A percentile compares a stretch with the other conserved stretches of the same genome.
Conservation (phyloP, 2,888 invertebrate genomes). For the Hecatera dysodea region DNA sequence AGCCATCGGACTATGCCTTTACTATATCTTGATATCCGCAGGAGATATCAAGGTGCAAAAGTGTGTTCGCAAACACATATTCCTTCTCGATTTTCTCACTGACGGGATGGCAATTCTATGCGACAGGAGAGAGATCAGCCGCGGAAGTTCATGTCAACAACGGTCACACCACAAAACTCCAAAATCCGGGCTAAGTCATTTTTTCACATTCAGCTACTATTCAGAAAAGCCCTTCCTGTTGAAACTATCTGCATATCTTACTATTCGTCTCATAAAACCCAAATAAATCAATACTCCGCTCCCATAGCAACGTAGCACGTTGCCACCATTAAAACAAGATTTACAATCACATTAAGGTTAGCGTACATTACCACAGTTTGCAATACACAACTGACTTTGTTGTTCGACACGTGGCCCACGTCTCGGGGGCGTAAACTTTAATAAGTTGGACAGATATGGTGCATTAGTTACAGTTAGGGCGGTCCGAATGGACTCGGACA, state of each 20-base stretch:
- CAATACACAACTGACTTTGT: constrained; percentile 64
- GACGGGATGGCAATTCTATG: too few species aligned
- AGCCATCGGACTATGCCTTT: too few species aligned
- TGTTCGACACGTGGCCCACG: constrained; percentile 76
- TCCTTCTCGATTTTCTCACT: background rate
- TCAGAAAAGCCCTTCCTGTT: too few species aligned
- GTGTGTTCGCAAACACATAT: background rate
- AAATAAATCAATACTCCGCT: constrained; percentile 24
- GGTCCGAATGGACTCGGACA: constrained; percentile 74
- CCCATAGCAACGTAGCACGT: constrained; percentile 10
- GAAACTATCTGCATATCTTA: background rate
- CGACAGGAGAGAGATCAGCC: too few species aligned
- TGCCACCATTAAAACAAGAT: constrained; percentile 53
- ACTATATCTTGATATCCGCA: too few species aligned
- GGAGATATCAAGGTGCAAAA: background rate
- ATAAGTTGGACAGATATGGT: constrained; percentile 83
- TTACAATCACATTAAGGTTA: constrained; percentile 56
- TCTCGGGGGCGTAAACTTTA: constrained; percentile 80
- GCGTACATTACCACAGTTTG: constrained; percentile 49
- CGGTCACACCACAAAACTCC: too few species aligned
- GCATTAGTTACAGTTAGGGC: constrained; percentile 84
- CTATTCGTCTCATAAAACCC: background rate
- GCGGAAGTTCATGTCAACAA: too few species aligned
- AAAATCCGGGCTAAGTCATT: too few species aligned
- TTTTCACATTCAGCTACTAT: too few species aligned